Evolutionary conservation across 2,888 invertebrate species (phyloP).

Genomic region (Agriopis leucophaearia): DNA sequence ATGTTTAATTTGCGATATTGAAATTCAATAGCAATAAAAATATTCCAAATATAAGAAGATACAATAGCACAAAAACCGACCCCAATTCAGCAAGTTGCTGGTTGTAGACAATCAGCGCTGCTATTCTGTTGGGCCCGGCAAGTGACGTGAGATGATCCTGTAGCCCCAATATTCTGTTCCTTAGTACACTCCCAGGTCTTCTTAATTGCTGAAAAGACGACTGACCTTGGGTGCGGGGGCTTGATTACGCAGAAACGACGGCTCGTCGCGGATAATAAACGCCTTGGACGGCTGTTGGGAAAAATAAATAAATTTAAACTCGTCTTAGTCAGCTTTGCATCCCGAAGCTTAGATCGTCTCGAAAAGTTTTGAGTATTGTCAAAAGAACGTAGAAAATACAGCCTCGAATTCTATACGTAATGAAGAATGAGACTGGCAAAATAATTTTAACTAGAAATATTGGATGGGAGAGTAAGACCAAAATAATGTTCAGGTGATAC

Average conservation of each 20-base stretch:
- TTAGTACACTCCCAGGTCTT: constrained; percentile 28
- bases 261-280: constrained; percentile 46
- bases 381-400: not conserved
- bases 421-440: not conserved
- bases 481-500: too few relatives aligned
- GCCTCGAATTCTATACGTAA: not conserved
- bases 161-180: not conserved
- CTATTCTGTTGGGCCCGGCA: too few relatives aligned
- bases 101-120: too few relatives aligned
- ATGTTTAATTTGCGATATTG: too few relatives aligned
- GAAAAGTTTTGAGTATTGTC: constrained; percentile 12
- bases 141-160: too few relatives aligned
- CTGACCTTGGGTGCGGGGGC: constrained; percentile 45
- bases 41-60: too few relatives aligned
- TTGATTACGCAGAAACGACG: constrained; percentile 51
- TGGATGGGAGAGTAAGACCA: too few relatives aligned
- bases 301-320: constrained; percentile 44
- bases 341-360: constrained; percentile 3
- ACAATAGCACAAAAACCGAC: too few relatives aligned
- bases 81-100: too few relatives aligned
- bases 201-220: constrained; percentile 49
- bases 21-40: too few relatives aligned
- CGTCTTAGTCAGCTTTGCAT: constrained; percentile 21
- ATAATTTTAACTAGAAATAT: too few relatives aligned
- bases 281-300: constrained; percentile 38